Percentiles rank a stretch among this genome's conserved stretches.
These are phyloP conservation scores for Brachypodius melanocephalos DNA, from an alignment of 2,113 vertebrate species.

Conservation along the genomic window DNA sequence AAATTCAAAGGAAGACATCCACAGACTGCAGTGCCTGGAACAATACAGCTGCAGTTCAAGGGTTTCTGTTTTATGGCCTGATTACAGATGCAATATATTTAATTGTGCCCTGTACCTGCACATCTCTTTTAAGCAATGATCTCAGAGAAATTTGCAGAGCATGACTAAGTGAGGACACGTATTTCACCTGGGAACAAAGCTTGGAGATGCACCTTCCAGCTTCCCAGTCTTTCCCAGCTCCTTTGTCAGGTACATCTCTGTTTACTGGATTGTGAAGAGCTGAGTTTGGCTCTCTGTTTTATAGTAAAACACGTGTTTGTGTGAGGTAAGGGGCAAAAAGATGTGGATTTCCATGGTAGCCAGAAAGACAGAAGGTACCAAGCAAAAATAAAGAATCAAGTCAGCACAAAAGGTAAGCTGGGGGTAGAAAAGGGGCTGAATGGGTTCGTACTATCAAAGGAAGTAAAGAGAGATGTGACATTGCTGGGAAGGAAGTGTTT, in stretches of 20 bases:
- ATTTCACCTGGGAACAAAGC: neutral
- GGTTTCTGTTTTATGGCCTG: constrained; percentile 9
- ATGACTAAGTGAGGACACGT: neutral
- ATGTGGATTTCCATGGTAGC: neutral
- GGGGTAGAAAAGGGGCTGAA: neutral
- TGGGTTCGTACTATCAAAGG: neutral
- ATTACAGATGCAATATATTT: constrained; percentile 20
- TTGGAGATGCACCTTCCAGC: neutral
- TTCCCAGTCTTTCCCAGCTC: neutral
- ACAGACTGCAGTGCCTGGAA: neutral
- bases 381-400: neutral
- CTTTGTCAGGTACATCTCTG: neutral
- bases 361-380: neutral
- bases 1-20: constrained; percentile 4
- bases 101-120: neutral
- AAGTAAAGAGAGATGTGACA: neutral
- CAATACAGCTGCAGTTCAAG: neutral
- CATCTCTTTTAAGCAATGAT: neutral
- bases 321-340: neutral
- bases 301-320: neutral
- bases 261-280: neutral
- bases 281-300: neutral
- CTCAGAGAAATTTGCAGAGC: neutral
- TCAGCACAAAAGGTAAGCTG: neutral
- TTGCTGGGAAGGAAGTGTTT: neutral